A percentile compares a stretch with the other conserved stretches of the same genome.
These are phyloP conservation scores for Silvanus unidentatus DNA, from an alignment of 2,888 invertebrate genomes.

Conservation along the genomic window DNA sequence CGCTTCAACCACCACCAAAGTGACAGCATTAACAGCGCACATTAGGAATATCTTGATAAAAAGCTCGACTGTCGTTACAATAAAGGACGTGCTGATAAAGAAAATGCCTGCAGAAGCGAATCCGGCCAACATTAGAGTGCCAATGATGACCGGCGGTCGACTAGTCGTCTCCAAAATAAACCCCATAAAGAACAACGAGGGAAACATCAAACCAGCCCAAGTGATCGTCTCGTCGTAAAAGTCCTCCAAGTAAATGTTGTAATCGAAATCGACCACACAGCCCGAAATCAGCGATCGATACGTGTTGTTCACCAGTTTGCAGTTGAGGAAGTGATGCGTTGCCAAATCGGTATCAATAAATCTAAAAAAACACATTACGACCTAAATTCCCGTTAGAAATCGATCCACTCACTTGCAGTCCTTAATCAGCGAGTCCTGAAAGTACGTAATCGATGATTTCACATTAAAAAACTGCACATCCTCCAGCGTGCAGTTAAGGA, in stretches of 20 bases:
- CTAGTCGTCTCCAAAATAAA: constrained; percentile 36
- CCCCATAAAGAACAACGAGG: constrained; percentile 44
- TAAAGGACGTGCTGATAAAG: constrained; percentile 45
- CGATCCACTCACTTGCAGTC: constrained; percentile 60
- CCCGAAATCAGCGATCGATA: constrained; percentile 42
- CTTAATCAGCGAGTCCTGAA: constrained; percentile 56
- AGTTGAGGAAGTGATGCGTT: constrained; percentile 55
- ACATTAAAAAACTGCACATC: constrained; percentile 65
- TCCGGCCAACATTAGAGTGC: constrained; percentile 42
- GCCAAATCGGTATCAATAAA: constrained; percentile 65
- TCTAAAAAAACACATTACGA: too few relatives aligned
- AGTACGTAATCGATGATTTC: constrained; percentile 63
- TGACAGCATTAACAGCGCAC: constrained; percentile 49
- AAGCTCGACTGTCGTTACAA: constrained; percentile 41
- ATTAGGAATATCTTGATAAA: constrained; percentile 48
- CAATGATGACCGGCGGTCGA: constrained; percentile 37
- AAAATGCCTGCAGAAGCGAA: constrained; percentile 51
- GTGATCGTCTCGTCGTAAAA: constrained; percentile 40
- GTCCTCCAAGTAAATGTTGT: constrained; percentile 55
- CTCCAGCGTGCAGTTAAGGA: constrained; percentile 64
- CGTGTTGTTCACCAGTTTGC: constrained; percentile 53
- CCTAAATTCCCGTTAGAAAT: not conserved
- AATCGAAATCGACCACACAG: constrained; percentile 49
- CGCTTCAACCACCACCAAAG: constrained; percentile 49
- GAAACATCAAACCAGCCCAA: constrained; percentile 47